phyloP scores from a whole-genome alignment of 2,888 invertebrate genomes.

The Mellilla xanthometata region DNA sequence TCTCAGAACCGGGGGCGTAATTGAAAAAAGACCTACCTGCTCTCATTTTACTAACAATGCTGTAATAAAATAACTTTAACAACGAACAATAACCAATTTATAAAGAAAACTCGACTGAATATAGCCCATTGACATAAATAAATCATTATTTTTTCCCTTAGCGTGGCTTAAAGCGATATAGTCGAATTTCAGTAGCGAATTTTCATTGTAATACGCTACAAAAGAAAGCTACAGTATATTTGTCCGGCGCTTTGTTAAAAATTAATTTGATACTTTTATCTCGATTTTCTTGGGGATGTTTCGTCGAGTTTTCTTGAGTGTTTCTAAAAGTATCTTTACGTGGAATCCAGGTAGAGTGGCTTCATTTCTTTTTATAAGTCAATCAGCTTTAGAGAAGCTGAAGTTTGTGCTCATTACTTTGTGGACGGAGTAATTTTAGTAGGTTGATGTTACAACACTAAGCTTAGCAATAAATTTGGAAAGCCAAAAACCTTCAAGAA shows the following conservation, averaged over 20 bases:
- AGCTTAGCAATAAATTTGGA: no score
- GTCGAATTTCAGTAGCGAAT: slow-evolving; percentile 60
- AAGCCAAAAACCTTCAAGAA: no score
- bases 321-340: slow-evolving; percentile 28
- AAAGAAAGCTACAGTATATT: slow-evolving; percentile 73
- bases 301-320: slow-evolving; percentile 30
- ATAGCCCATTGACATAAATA: slow-evolving; percentile 80
- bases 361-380: slow-evolving; percentile 27
- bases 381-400: slow-evolving; percentile 2
- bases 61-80: slow-evolving; percentile 75
- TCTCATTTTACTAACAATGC: slow-evolving; percentile 75
- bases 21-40: slow-evolving; percentile 62
- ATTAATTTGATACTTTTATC: slow-evolving; percentile 80
- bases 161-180: slow-evolving; percentile 42
- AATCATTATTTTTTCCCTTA: slow-evolving; percentile 68
- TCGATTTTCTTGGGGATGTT: slow-evolving; percentile 59
- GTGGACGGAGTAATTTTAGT: background rate
- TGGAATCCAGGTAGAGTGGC: slow-evolving; percentile 21
- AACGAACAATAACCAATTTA: slow-evolving; percentile 79
- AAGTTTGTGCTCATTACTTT: background rate
- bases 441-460: background rate
- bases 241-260: slow-evolving; percentile 72
- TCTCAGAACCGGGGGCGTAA: slow-evolving; percentile 53
- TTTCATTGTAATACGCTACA: slow-evolving; percentile 77
- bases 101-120: slow-evolving; percentile 66